phyloP scores from a whole-genome alignment of 92 coral and sea anemone species.

The Paragorgia papillata region DNA sequence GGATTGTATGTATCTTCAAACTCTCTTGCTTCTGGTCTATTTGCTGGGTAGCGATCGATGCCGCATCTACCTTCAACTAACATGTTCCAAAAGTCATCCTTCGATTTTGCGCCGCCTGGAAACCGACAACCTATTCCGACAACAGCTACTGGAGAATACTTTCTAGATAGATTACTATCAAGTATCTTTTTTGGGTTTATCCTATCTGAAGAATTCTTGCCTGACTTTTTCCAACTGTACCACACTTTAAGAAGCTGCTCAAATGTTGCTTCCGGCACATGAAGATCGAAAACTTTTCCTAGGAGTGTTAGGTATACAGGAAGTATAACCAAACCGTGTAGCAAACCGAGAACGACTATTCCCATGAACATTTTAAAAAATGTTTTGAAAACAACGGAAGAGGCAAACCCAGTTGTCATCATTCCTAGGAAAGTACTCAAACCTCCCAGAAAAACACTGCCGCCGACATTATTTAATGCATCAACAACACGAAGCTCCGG shows the following conservation, averaged over 20 bases:
- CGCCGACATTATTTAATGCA: too few relatives aligned
- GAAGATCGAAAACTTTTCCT: slow-evolving; percentile 28
- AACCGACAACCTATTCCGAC: slow-evolving; percentile 49
- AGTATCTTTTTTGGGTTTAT: too few relatives aligned
- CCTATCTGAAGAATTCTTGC: too few relatives aligned
- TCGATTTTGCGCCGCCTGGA: slow-evolving; percentile 53
- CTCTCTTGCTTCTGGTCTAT: slow-evolving; percentile 40
- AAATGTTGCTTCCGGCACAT: slow-evolving; percentile 4
- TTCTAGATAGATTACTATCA: not conserved
- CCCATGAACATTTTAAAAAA: slow-evolving; percentile 55
- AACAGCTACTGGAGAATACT: slow-evolving; percentile 41
- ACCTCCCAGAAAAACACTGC: too few relatives aligned
- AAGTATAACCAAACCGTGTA: too few relatives aligned
- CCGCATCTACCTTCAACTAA: slow-evolving; percentile 31
- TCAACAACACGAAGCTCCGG: too few relatives aligned
- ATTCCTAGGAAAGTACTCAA: too few relatives aligned
- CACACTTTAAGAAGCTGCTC: too few relatives aligned
- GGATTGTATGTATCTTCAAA: slow-evolving; percentile 9
- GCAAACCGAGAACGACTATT: slow-evolving; percentile 40
- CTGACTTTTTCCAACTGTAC: too few relatives aligned
- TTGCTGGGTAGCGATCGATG: slow-evolving; percentile 37
- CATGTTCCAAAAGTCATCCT: too few relatives aligned
- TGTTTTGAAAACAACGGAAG: not conserved
- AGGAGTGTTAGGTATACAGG: too few relatives aligned
- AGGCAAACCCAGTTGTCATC: too few relatives aligned